These are phyloP conservation scores for Passer montanus DNA, from an alignment of 2,113 vertebrate species.

Conservation along the genomic window DNA sequence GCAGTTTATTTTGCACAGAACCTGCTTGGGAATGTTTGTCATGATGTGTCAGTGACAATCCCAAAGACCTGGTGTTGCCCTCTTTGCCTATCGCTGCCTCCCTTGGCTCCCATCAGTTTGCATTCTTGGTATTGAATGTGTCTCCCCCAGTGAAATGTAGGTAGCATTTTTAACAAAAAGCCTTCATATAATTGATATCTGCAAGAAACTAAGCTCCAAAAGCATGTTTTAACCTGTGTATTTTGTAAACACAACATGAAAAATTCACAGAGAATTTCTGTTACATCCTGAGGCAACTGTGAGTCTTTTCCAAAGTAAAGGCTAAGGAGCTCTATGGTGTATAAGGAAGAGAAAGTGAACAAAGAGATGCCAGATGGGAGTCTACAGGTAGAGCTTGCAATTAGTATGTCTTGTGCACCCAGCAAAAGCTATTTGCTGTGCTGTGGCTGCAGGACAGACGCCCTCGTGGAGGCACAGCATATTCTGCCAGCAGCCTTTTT, in stretches of 20 bases:
- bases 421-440: background rate
- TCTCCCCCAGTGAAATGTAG: background rate
- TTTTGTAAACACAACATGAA: conserved; percentile 69
- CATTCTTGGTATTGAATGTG: background rate
- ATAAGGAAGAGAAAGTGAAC: conserved; percentile 48
- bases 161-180: conserved; percentile 47
- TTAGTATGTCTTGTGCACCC: background rate
- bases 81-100: background rate
- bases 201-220: conserved; percentile 22
- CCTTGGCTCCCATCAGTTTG: conserved; percentile 17
- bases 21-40: conserved; percentile 51
- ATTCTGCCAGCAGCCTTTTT: background rate
- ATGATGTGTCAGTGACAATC: conserved; percentile 59
- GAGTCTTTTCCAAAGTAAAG: conserved; percentile 36
- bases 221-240: conserved; percentile 66
- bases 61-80: background rate
- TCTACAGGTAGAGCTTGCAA: background rate
- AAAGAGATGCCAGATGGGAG: conserved; percentile 43
- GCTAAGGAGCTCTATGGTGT: background rate
- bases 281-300: conserved; percentile 53
- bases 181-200: conserved; percentile 29
- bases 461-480: background rate
- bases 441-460: background rate
- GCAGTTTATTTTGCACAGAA: conserved; percentile 55
- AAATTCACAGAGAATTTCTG: conserved; percentile 65